A percentile compares a stretch with the other conserved stretches of the same genome.
phyloP scores from a whole-genome alignment of 2,797 vertebrate species.

The Siniperca obscura region DNA sequence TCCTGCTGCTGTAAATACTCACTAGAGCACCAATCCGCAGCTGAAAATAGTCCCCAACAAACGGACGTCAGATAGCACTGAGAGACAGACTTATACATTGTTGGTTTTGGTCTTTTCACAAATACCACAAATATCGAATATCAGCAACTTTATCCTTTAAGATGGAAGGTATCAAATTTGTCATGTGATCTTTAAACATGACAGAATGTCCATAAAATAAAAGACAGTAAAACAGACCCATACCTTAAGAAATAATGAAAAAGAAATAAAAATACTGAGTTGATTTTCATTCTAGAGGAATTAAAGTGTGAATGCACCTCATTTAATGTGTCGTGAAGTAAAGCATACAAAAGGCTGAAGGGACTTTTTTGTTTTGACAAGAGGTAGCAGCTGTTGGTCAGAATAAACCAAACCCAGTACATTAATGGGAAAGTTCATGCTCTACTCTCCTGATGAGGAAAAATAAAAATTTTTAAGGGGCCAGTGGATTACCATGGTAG shows the following conservation, averaged over 20 bases:
- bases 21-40: neutral
- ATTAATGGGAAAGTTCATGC: conserved; percentile 2
- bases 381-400: conserved; percentile 13
- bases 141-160: neutral
- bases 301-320: neutral
- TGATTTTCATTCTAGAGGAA: neutral
- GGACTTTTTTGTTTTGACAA: conserved; percentile 5
- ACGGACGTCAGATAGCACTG: neutral
- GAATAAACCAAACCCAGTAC: neutral
- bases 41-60: neutral
- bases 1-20: neutral
- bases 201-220: neutral
- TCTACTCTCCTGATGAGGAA: conserved; percentile 15
- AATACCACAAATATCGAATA: neutral
- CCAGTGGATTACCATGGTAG: conserved; percentile 25
- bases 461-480: neutral
- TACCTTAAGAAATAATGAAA: too few species aligned
- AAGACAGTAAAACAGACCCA: neutral
- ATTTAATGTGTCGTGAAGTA: neutral
- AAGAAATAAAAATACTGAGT: too few species aligned
- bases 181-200: neutral
- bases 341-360: neutral
- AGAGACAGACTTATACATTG: neutral
- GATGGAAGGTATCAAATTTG: neutral
- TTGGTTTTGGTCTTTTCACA: neutral